A percentile compares a stretch with the other conserved stretches of the same genome.
These are phyloP conservation scores for Entomobrya proxima DNA, from an alignment of 2,888 invertebrate species.

Conservation along the genomic window DNA sequence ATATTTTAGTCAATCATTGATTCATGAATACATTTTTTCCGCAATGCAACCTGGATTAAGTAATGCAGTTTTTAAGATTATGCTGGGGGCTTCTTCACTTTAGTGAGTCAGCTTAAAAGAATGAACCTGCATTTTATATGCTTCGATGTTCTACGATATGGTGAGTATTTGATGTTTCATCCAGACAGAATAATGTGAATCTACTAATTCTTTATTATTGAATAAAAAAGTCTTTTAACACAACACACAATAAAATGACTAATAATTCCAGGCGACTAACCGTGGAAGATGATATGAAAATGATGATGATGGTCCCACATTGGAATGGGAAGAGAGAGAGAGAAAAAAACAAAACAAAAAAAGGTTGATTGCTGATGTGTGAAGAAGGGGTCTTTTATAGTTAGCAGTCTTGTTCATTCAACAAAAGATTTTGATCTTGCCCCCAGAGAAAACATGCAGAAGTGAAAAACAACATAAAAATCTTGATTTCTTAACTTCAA, in stretches of 20 bases:
- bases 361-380: conserved; percentile 56
- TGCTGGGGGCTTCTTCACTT: not conserved
- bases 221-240: not conserved
- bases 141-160: no score
- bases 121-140: not conserved
- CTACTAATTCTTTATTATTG: not conserved
- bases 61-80: not conserved
- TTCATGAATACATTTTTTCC: not conserved
- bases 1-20: not conserved
- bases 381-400: conserved; percentile 53
- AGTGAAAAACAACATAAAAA: conserved; percentile 58
- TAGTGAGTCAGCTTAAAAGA: not conserved
- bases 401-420: conserved; percentile 53
- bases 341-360: not conserved
- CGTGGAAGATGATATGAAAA: not conserved
- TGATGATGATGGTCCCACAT: conserved; percentile 47
- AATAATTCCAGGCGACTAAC: conserved; percentile 2
- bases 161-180: conserved; percentile 1
- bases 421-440: conserved; percentile 61
- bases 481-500: conserved; percentile 61
- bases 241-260: conserved; percentile 13
- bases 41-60: not conserved
- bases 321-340: conserved; percentile 26
- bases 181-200: no score
- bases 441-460: conserved; percentile 50